phyloP scores from a whole-genome alignment of 2,888 invertebrate species.

The Limnephilus lunatus region DNA sequence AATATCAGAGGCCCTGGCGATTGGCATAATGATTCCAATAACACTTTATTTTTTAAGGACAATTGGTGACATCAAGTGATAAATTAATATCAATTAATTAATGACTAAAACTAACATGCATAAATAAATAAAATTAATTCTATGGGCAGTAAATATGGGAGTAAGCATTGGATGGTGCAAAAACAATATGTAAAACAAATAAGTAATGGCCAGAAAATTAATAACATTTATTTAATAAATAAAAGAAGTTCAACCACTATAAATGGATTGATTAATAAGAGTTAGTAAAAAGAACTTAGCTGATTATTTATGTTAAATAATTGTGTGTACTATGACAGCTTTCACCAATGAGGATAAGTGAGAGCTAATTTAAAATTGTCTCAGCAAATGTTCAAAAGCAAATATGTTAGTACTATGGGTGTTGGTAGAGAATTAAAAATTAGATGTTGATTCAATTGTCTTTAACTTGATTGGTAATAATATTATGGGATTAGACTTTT shows the following conservation, averaged over 20 bases:
- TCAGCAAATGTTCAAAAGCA: background rate
- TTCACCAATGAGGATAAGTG: background rate
- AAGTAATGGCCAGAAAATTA: background rate
- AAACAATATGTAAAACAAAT: background rate
- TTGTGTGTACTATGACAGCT: background rate
- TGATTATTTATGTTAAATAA: background rate
- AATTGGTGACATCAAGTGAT: too few relatives aligned
- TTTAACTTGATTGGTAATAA: too few relatives aligned
- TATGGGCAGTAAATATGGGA: background rate
- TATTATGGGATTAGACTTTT: too few relatives aligned
- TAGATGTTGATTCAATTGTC: too few relatives aligned
- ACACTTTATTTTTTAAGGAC: background rate
- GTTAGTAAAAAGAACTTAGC: background rate
- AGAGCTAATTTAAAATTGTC: background rate
- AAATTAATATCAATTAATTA: background rate
- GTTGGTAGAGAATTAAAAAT: too few relatives aligned
- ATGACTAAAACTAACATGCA: background rate
- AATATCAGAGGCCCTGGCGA: background rate
- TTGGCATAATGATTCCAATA: background rate
- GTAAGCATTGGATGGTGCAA: conserved; percentile 25
- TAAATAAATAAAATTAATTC: background rate
- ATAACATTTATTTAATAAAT: background rate
- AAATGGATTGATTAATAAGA: background rate
- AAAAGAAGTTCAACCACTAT: background rate
- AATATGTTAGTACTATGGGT: background rate